A percentile compares a stretch with the other conserved stretches of the same genome.
Evolutionary conservation across 1,140 invertebrate genomes (phyloP).

Genomic region (Acromyrmex charruanus): DNA sequence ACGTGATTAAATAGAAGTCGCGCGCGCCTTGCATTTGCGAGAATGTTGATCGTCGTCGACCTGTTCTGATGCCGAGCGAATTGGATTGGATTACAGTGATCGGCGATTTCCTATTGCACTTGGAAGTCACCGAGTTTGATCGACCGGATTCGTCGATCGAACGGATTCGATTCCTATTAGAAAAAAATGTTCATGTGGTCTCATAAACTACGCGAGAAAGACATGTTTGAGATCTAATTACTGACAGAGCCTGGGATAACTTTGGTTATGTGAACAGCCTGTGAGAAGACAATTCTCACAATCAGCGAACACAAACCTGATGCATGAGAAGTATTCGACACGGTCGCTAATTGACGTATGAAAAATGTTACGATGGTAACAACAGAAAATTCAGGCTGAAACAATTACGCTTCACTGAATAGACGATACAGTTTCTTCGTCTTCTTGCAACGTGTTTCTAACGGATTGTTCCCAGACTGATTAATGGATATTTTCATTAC

Average conservation of each 20-base stretch:
- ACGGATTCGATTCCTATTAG: neutral
- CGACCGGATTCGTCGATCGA: conserved; percentile 47
- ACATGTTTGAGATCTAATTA: conserved; percentile 50
- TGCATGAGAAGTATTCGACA: conserved; percentile 67
- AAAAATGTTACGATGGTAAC: conserved; percentile 65
- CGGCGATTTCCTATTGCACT: conserved; percentile 65
- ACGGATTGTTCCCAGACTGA: conserved; percentile 42
- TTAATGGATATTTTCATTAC: conserved; percentile 24
- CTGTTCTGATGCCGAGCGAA: conserved; percentile 19
- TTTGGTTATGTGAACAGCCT: conserved; percentile 32
- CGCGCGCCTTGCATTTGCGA: conserved; percentile 3
- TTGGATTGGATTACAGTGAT: conserved; percentile 60
- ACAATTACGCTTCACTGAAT: conserved; percentile 58
- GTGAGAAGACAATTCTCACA: conserved; percentile 70
- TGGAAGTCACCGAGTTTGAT: conserved; percentile 58
- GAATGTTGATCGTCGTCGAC: conserved; percentile 54
- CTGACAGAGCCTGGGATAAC: conserved; percentile 43
- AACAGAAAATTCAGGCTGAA: conserved; percentile 50
- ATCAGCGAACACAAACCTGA: conserved; percentile 53
- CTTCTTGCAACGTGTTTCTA: conserved; percentile 20
- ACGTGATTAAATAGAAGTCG: conserved; percentile 46
- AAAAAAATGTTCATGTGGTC: neutral
- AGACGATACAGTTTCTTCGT: conserved; percentile 30
- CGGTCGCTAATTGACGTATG: conserved; percentile 69
- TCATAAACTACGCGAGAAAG: neutral